Base-by-base conservation (phyloP, 2,888 invertebrate genomes). In the Lamproptera curius region DNA sequence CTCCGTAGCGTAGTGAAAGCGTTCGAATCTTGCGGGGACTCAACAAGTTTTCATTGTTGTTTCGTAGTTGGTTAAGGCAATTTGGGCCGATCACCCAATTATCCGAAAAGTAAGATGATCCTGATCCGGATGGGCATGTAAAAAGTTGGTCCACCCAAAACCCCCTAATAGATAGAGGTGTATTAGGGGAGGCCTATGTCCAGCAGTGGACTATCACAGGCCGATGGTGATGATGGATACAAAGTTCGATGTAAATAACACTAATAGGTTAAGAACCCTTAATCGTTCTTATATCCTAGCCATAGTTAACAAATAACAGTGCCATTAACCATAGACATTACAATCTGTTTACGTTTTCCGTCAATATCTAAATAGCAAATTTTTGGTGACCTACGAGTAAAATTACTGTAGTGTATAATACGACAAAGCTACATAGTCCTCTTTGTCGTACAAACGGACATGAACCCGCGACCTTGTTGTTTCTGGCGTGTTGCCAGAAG, bases 401-500 rank as follows among this genome's bases (percentile, higher is more conserved):
- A 23, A 23, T 23, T 4, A 23, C 4, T 6, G 8, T 23, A 23
- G 23, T 23, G 23, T 23, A 6, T 23, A 23, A 23, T 6, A 23
- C 23, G n/a, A 2, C n/a, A 28, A 28, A 28, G 28, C 10, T 28
- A 28, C 28, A 28, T n/a, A 2, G 8, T 8, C 8, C 2, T 14
- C 23, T 42, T 48, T 34, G 23, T 23, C 16, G 4, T 6, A 17
- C 26, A 40, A 40, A 49, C 40, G 16, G 33, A 35, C 34, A 49
- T 38, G 34, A 11, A 40, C 43, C 13, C 26, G 4, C 20, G 40
- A n/a, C 36, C 39, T 49, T 39, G 48, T 28, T 11, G 3, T 2
- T 15, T 2, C 16, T 49, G 48, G 48, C 43, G 9, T 1, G 13
- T 17, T 35, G 99, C 98, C 70, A 99, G 1, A 66, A 59, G 28